phyloP scores from a whole-genome alignment of 1,140 invertebrate genomes.

The Cyclina sinensis region DNA sequence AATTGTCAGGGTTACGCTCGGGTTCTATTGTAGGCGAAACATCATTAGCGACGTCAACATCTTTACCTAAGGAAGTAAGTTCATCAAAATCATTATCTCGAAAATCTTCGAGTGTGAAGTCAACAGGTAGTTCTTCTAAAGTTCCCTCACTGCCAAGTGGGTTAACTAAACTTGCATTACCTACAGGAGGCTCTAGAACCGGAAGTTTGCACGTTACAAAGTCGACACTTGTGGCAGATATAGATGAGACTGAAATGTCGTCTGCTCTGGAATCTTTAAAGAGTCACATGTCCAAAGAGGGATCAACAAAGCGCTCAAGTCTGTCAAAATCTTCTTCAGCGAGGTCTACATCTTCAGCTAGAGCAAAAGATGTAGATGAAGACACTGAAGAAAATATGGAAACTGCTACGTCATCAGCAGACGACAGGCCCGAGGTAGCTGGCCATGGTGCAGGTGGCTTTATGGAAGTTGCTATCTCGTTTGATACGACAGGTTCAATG shows the following conservation, averaged over 20 bases:
- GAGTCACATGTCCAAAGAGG: constrained; percentile 8
- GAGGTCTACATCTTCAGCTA: background rate
- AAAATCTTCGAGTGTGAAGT: constrained; percentile 2
- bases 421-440: background rate
- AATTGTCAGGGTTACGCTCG: constrained; percentile 41
- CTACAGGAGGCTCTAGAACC: background rate
- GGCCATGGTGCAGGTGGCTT: constrained; percentile 68
- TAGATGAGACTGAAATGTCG: constrained; percentile 57
- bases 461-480: constrained; percentile 84
- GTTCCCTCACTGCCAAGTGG: constrained; percentile 45
- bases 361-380: background rate
- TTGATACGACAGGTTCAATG: constrained; percentile 86
- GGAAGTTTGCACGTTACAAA: constrained; percentile 17
- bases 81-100: background rate
- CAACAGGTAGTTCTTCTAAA: background rate
- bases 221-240: constrained; percentile 30
- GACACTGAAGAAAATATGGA: constrained; percentile 2
- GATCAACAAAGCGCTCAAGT: constrained; percentile 19
- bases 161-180: constrained; percentile 57
- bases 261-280: constrained; percentile 50
- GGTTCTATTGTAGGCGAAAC: constrained; percentile 58
- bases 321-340: constrained; percentile 17
- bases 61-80: background rate
- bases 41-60: background rate
- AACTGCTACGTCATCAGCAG: background rate